These are phyloP conservation scores for Scotopteryx bipunctaria DNA, from an alignment of 2,888 invertebrate genomes.

Conservation along the genomic window DNA sequence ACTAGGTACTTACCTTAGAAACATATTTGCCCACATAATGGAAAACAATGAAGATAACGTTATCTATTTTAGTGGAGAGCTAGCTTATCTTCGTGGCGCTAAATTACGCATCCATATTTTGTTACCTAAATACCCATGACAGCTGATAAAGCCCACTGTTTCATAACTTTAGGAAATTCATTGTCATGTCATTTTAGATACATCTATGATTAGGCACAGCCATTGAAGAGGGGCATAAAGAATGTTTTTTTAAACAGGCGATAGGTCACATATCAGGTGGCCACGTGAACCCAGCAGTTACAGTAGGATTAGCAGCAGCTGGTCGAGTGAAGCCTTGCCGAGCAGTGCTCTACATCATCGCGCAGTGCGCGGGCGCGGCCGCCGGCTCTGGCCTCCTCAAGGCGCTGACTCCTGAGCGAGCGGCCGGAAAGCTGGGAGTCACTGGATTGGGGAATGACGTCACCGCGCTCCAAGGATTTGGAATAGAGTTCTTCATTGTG, in stretches of 20 bases:
- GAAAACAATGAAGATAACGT: slow-evolving; percentile 37
- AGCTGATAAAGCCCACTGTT: slow-evolving; percentile 18
- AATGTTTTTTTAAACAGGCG: slow-evolving; percentile 82
- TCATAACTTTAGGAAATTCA: too few relatives aligned
- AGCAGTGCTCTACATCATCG: slow-evolving; percentile 90
- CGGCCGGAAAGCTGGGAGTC: slow-evolving; percentile 86
- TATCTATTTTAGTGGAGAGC: slow-evolving; percentile 37
- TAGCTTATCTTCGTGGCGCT: slow-evolving; percentile 31
- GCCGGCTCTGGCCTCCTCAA: slow-evolving; percentile 90
- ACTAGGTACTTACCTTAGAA: neutral
- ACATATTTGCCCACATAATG: slow-evolving; percentile 38
- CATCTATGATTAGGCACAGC: too few relatives aligned
- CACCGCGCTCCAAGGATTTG: slow-evolving; percentile 91
- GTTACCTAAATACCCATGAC: slow-evolving; percentile 18
- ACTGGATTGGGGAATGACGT: slow-evolving; percentile 86
- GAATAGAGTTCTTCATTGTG: slow-evolving; percentile 95
- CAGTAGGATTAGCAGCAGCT: slow-evolving; percentile 89
- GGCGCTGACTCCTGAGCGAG: slow-evolving; percentile 86
- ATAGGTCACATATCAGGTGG: slow-evolving; percentile 95
- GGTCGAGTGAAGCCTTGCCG: slow-evolving; percentile 90
- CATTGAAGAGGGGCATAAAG: too few relatives aligned
- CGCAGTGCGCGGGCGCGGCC: slow-evolving; percentile 92
- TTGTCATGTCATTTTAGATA: neutral
- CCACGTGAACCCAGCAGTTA: slow-evolving; percentile 97
- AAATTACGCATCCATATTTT: slow-evolving; percentile 28